Evolutionary conservation across 2,888 invertebrate species (phyloP), one percentile per base, ranked within the genome.

Genomic region (Mythimna ferrago): DNA sequence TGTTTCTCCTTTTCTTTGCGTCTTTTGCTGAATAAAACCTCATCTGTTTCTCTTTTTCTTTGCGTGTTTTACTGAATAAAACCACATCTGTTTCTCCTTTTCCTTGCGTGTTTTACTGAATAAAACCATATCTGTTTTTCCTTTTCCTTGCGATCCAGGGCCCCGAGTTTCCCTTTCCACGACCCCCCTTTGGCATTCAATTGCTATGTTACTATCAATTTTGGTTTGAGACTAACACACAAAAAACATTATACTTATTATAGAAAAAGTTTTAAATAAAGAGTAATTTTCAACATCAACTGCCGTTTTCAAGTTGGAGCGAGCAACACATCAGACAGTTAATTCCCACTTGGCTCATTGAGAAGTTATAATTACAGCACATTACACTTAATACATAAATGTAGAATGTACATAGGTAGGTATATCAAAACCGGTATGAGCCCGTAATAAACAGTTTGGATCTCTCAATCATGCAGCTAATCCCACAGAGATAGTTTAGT

Each of bases 291-390:
- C 61, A 56, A 51, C 56, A 62, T 21, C 16, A 76, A 57, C 26
- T 48, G 61, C 69, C 51, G 41, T 62, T 76, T 57, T 44, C 16
- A 62, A 75, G 70, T 75, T 70, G 16, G 14, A 69, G 10, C 10
- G 14, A 75, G 44, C 53, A 53, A 75, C 54, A 54, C 21, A 61
- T 74, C 76, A 76, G 51, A 62, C 26, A 38, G 62, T 53, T 51
- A 51, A 51, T 57, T 57, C 77, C 51, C 75, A 53, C 38, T 76
- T 35, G 78, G 10, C 41, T 56, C 60, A 64, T 71, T 26, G 54
- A 41, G 32, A 71, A 77, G 64, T 76, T 76, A 60, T 64, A 77
- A 76, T 77, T 60, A 61, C n/a, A 60, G 48, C 16, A 56, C 54
- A 60, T 70, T 57, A 76, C n/a, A 51, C 41, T 62, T 61, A 74